Evolutionary conservation across 1,140 invertebrate genomes (phyloP).

Genomic region (Scylla paramamosain): DNA sequence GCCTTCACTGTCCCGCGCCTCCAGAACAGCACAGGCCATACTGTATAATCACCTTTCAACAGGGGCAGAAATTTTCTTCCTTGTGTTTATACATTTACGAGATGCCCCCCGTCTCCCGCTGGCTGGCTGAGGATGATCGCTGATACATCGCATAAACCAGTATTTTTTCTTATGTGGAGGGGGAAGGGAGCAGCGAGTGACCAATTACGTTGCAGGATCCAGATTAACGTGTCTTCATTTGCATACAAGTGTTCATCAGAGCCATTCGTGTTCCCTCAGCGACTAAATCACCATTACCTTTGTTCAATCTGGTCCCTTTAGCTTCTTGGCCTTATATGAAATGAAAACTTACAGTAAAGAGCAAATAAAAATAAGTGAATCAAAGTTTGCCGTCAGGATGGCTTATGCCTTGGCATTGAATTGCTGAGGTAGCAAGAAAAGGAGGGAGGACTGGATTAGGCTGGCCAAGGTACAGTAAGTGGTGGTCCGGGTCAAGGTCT

Average conservation of each 20-base stretch:
- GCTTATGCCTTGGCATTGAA: neutral
- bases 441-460: too few species aligned
- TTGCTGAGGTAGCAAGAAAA: neutral
- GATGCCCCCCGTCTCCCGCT: too few species aligned
- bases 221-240: neutral
- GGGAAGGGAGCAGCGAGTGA: too few species aligned
- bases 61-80: too few species aligned
- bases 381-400: neutral
- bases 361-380: too few species aligned
- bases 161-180: too few species aligned
- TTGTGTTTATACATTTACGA: too few species aligned
- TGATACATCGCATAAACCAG: neutral
- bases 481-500: neutral
- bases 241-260: neutral
- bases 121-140: neutral
- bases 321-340: neutral
- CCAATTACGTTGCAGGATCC: neutral
- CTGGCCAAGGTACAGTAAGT: too few species aligned
- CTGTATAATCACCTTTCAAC: too few species aligned
- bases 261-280: neutral
- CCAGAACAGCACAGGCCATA: too few species aligned
- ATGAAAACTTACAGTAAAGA: neutral
- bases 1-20: too few species aligned
- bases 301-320: neutral
- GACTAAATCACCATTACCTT: neutral